phyloP scores from a whole-genome alignment of 2,888 invertebrate genomes.

The Pseudeuparius sepicola region DNA sequence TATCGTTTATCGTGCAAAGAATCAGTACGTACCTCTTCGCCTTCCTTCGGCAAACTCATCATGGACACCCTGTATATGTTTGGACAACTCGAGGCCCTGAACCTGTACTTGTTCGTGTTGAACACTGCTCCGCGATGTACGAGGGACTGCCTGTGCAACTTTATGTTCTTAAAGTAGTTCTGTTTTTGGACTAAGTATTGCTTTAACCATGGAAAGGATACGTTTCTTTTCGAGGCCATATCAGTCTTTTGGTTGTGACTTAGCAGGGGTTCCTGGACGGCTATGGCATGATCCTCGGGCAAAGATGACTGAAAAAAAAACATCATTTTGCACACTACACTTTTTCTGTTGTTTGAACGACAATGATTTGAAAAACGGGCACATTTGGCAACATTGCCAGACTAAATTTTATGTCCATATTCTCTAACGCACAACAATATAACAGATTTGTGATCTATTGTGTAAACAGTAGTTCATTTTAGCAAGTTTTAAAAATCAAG shows the following conservation, averaged over 20 bases:
- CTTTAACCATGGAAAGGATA: conserved; percentile 41
- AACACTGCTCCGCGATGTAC: conserved; percentile 80
- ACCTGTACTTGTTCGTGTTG: conserved; percentile 68
- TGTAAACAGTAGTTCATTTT: no score
- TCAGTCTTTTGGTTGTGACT: conserved; percentile 16
- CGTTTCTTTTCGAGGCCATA: conserved; percentile 20
- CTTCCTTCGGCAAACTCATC: conserved; percentile 69
- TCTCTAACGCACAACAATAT: no score
- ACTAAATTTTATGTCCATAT: no score
- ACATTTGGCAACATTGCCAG: no score
- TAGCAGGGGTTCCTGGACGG: conserved; percentile 25
- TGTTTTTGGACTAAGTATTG: conserved; percentile 49
- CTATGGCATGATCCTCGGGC: conserved; percentile 26
- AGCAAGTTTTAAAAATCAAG: no score
- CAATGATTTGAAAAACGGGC: no score
- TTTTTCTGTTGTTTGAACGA: no score
- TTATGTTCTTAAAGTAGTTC: conserved; percentile 61
- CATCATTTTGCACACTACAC: no score
- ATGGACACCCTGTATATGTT: conserved; percentile 85
- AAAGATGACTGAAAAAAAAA: conserved; percentile 30
- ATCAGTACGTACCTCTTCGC: conserved; percentile 59
- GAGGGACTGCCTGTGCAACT: conserved; percentile 69
- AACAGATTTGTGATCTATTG: no score
- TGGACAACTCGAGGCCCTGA: conserved; percentile 84
- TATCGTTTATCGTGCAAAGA: no score